These are phyloP conservation scores for Lepidurus apus DNA, from an alignment of 1,140 invertebrate species.

Conservation along the genomic window DNA sequence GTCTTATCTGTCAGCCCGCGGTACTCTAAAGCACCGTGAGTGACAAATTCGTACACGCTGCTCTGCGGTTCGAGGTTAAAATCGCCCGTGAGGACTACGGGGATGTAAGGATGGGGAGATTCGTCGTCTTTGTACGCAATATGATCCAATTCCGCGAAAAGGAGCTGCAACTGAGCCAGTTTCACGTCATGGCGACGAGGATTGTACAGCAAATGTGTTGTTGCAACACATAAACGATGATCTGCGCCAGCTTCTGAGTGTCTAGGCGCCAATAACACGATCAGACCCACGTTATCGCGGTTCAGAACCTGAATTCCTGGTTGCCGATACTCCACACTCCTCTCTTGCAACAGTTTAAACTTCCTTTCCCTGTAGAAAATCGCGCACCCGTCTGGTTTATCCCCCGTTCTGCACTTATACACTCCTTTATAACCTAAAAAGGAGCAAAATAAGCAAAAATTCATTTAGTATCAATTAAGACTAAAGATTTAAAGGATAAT, in stretches of 20 bases:
- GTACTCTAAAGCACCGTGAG: constrained; percentile 58
- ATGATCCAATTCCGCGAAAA: constrained; percentile 75
- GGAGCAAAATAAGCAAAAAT: constrained; percentile 33
- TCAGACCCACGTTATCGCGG: constrained; percentile 79
- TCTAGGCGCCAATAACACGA: constrained; percentile 59
- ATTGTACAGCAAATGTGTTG: constrained; percentile 92
- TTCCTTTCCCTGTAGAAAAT: constrained; percentile 64
- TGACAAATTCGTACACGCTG: constrained; percentile 65
- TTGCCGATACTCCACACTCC: constrained; percentile 57
- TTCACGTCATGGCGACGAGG: constrained; percentile 79
- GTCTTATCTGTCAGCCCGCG: constrained; percentile 41
- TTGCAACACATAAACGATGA: constrained; percentile 61
- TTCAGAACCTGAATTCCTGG: constrained; percentile 56
- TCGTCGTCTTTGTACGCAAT: constrained; percentile 55
- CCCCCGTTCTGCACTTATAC: constrained; percentile 68
- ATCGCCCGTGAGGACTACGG: constrained; percentile 81
- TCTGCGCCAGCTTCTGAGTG: constrained; percentile 14
- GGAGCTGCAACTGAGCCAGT: constrained; percentile 71
- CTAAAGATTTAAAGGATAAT: constrained; percentile 41
- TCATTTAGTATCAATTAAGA: not conserved
- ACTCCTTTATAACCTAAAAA: constrained; percentile 56
- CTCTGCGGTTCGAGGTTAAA: constrained; percentile 73
- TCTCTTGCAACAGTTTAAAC: constrained; percentile 57
- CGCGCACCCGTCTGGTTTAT: constrained; percentile 72
- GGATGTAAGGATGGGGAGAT: constrained; percentile 51